phyloP scores from a whole-genome alignment of 2,113 vertebrate genomes.

The Notarius quadriscutis region DNA sequence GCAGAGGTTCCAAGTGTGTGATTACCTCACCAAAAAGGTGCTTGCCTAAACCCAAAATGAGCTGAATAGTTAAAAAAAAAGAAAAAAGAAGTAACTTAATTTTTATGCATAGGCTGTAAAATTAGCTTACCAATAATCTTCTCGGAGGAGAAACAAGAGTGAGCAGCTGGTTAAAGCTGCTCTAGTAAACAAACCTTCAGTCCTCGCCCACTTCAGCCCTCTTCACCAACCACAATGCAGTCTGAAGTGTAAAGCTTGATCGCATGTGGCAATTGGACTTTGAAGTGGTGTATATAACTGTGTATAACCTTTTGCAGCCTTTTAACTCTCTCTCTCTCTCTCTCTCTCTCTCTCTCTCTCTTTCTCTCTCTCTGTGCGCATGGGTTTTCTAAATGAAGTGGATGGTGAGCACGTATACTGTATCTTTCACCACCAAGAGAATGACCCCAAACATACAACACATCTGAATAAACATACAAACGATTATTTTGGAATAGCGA shows the following conservation, averaged over 20 bases:
- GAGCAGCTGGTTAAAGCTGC: neutral
- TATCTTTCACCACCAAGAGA: neutral
- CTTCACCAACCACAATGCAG: neutral
- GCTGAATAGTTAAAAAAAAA: neutral
- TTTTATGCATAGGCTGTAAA: neutral
- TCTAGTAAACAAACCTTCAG: neutral
- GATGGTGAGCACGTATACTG: too few relatives aligned
- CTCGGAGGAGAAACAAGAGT: too few relatives aligned
- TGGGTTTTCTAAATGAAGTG: too few relatives aligned
- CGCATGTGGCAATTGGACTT: too few relatives aligned
- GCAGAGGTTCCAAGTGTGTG: neutral
- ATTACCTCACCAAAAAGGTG: neutral
- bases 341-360: too few relatives aligned
- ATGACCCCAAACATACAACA: neutral
- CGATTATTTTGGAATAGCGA: neutral
- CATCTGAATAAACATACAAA: neutral
- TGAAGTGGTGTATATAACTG: too few relatives aligned
- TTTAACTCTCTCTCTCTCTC: neutral
- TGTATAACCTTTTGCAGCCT: too few relatives aligned
- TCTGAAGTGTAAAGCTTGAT: neutral
- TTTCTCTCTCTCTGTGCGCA: too few relatives aligned
- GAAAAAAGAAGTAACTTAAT: neutral
- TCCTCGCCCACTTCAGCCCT: neutral
- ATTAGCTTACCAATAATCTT: neutral
- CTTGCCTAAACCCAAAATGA: neutral